phyloP scores from a whole-genome alignment of 2,888 invertebrate species.

The Atrina japonica region DNA sequence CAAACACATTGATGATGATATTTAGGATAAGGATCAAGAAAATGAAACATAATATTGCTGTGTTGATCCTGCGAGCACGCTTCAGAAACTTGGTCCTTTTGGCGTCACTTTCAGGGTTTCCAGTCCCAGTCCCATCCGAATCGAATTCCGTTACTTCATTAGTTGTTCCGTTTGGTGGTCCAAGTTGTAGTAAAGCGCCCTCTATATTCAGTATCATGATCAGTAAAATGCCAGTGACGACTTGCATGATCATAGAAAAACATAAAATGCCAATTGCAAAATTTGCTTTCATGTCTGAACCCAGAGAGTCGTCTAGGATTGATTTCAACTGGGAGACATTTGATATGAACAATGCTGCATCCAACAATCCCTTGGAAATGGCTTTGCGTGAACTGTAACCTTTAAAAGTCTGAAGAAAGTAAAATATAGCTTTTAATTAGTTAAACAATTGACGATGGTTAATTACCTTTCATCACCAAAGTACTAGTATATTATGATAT shows the following conservation, averaged over 20 bases:
- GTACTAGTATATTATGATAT: too few species aligned
- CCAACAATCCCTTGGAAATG: not conserved
- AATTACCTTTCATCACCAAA: too few species aligned
- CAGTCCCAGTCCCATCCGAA: too few species aligned
- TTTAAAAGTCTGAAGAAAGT: too few species aligned
- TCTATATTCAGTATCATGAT: slow-evolving; percentile 4
- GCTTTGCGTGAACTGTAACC: too few species aligned
- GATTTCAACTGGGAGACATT: slow-evolving; percentile 6
- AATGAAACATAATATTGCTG: not conserved
- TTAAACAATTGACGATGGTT: too few species aligned
- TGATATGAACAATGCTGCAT: slow-evolving; percentile 2
- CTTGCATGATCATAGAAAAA: not conserved
- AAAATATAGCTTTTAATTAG: too few species aligned
- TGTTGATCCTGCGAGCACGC: not conserved
- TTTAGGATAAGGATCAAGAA: not conserved
- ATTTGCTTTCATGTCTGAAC: not conserved
- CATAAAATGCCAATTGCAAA: not conserved
- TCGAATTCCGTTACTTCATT: not conserved
- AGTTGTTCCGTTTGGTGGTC: not conserved
- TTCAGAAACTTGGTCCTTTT: not conserved
- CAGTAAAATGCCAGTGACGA: not conserved
- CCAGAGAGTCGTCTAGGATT: not conserved
- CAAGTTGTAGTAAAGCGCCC: too few species aligned
- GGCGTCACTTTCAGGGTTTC: too few species aligned
- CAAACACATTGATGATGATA: not conserved